Conservation (phyloP, 1,140 invertebrate species). For the Pseudomyrmex flavicornis region DNA sequence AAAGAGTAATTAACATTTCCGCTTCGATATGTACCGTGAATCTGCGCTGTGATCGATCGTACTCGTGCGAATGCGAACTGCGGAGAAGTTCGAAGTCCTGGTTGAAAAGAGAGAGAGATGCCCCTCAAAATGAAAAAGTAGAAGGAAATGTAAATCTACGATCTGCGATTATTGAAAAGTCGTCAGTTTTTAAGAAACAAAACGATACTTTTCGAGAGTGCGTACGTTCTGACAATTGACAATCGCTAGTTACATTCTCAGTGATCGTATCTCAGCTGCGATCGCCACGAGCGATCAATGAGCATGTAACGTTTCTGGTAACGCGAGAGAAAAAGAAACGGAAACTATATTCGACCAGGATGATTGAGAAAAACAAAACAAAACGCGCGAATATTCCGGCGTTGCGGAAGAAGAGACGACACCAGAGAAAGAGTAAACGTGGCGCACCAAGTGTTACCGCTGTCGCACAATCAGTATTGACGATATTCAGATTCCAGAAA, state of each 20-base stretch:
- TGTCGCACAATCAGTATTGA: constrained; percentile 16
- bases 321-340: constrained; percentile 10
- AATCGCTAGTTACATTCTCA: constrained; percentile 27
- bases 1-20: constrained; percentile 11
- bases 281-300: neutral
- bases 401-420: neutral
- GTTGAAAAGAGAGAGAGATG: constrained; percentile 1
- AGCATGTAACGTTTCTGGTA: constrained; percentile 2
- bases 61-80: neutral
- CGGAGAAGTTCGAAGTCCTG: neutral
- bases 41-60: constrained; percentile 3
- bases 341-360: constrained; percentile 17
- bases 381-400: neutral
- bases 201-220: neutral
- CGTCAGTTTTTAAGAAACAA: too few species aligned
- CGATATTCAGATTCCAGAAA: neutral
- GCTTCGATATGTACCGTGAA: constrained; percentile 17
- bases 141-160: too few species aligned
- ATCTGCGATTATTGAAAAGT: too few species aligned
- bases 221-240: constrained; percentile 5
- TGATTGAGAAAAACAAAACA: neutral
- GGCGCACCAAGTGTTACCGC: neutral
- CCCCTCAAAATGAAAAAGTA: neutral
- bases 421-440: too few species aligned
- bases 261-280: neutral